Base-by-base conservation (phyloP, 2,113 vertebrate genomes). In the Triplophysa tibetana region DNA sequence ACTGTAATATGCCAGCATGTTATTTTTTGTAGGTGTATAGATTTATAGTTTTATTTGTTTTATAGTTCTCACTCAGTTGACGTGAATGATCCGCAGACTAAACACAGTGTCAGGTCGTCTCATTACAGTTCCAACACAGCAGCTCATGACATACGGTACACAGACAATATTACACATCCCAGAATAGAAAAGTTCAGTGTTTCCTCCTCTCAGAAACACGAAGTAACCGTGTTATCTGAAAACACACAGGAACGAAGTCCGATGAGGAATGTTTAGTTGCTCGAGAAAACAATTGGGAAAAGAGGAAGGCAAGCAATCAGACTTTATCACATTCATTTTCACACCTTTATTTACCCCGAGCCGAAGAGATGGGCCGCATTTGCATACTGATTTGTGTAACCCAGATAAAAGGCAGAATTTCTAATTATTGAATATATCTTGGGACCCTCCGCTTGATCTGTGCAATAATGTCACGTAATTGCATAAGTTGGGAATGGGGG, bases 381-480 rank as follows among this genome's bases (percentile, higher is more conserved):
- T 91, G 89, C 92, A 92, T 92, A 91, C 91, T 91, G 92, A 93
- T 93, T 91, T 92, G 88, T 75, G 63, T 91, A 91, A 90, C 89
- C 89, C 90, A 92, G 91, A 92, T 92, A 94, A 92, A 82, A 90
- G 81, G 86, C 87, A 86, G 89, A 90, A 92, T 91, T 89, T 92
- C 91, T 94, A 91, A 94, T 94, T 92, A 93, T 93, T 92, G 92
- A 89, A 89, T 90, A 92, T 89, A 92, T 92, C 92, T 92, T 90
- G 92, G 93, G 93, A 93, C 89, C 86, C 79, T 88, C 88, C 75
- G 81, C 89, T 90, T 88, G 90, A 93, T 93, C 92, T 92, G 88
- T 88, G 88, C 89, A 93, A 93, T 94, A 93, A 92, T 92, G 92
- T 94, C 93, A 92, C 89, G 92, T 94, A 93, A 94, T 94, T 93